phyloP scores from a whole-genome alignment of 2,888 invertebrate genomes.

The Cheilosia vulpina region DNA sequence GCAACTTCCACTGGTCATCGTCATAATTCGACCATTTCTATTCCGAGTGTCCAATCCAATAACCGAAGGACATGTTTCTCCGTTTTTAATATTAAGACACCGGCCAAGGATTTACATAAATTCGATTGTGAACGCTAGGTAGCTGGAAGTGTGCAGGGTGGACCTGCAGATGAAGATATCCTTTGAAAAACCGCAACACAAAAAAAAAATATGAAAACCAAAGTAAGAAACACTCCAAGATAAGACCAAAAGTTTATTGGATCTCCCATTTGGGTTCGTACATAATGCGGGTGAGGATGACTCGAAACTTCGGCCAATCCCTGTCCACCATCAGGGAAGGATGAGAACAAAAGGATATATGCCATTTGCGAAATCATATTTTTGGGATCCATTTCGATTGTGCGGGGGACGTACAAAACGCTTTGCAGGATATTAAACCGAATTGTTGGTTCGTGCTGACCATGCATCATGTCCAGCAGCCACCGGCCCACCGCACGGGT shows the following conservation, averaged over 20 bases:
- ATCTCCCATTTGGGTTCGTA: constrained; percentile 46
- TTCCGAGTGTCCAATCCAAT: constrained; percentile 78
- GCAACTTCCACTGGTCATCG: constrained; percentile 73
- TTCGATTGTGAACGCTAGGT: constrained; percentile 65
- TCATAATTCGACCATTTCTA: constrained; percentile 79
- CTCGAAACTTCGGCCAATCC: constrained; percentile 54
- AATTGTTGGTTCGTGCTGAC: constrained; percentile 74
- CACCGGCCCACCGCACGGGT: background rate
- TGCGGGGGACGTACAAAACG: constrained; percentile 46
- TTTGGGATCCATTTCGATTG: constrained; percentile 71
- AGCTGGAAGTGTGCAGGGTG: constrained; percentile 1
- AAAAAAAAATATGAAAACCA: constrained; percentile 9
- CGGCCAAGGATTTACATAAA: constrained; percentile 75
- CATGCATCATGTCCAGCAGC: constrained; percentile 67
- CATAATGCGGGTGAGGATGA: constrained; percentile 52
- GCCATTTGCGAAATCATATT: constrained; percentile 74
- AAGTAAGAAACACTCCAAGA: constrained; percentile 54
- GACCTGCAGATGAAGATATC: background rate
- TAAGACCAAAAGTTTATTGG: constrained; percentile 74
- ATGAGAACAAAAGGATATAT: constrained; percentile 57
- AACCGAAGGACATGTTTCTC: constrained; percentile 77
- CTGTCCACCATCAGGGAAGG: constrained; percentile 9
- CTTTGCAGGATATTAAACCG: constrained; percentile 74
- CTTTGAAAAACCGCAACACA: constrained; percentile 26
- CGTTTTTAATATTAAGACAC: constrained; percentile 75